Evolutionary conservation across 1,140 invertebrate genomes (phyloP).

Genomic region (Cephus cinctus): DNA sequence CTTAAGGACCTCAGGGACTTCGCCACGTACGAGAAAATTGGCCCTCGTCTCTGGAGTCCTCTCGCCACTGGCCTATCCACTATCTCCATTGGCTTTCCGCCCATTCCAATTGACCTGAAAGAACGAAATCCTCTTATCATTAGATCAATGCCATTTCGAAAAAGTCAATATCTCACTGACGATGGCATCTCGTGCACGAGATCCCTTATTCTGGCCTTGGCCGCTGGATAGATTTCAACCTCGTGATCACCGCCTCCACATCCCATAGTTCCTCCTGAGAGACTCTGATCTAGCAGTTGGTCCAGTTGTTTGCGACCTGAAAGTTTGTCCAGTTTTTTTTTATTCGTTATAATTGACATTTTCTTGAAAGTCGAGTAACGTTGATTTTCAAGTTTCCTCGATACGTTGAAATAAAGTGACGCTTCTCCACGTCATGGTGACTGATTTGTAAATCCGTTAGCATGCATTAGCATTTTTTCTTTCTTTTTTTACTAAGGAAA

Average conservation of each 20-base stretch:
- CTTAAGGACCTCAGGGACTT: no score
- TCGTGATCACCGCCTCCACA: no score
- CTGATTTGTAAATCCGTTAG: no score
- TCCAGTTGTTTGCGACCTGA: not conserved
- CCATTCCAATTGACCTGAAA: not conserved
- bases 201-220: not conserved
- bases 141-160: not conserved
- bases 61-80: not conserved
- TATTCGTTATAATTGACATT: not conserved
- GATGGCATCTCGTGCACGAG: not conserved
- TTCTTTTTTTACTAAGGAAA: no score
- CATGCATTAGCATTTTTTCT: no score
- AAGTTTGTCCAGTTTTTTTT: no score
- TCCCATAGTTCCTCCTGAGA: no score
- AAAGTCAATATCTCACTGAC: not conserved
- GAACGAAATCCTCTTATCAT: not conserved
- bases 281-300: not conserved
- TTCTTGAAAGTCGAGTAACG: not conserved
- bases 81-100: not conserved
- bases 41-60: not conserved
- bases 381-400: not conserved
- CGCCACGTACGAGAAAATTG: not conserved
- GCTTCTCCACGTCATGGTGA: no score
- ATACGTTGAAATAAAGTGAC: no score
- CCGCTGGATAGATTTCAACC: no score